Conservation (phyloP, 2,797 vertebrate genomes). For the Pseudotriccus pelzelni region DNA sequence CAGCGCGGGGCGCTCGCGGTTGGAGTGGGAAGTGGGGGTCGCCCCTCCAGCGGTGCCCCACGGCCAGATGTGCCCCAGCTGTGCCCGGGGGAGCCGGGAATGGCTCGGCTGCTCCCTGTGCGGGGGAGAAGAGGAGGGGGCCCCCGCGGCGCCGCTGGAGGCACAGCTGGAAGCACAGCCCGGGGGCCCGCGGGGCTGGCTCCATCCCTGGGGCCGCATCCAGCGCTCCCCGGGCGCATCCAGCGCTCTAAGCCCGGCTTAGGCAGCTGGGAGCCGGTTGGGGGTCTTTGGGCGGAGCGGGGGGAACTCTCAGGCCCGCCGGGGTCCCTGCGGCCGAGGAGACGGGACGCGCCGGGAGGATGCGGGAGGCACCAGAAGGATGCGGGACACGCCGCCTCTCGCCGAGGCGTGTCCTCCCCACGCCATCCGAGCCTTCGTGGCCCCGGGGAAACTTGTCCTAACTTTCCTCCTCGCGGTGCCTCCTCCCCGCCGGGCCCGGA, state of each 20-base stretch:
- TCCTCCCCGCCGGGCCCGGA: background rate
- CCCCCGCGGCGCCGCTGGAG: background rate
- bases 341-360: background rate
- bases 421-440: background rate
- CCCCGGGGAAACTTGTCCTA: background rate
- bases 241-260: background rate
- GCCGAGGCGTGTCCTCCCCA: background rate
- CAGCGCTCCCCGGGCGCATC: background rate
- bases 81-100: background rate
- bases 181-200: background rate
- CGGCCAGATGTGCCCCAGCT: background rate
- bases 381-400: background rate
- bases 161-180: background rate
- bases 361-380: background rate
- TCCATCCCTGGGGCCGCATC: background rate
- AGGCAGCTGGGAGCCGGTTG: background rate
- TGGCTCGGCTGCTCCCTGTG: background rate
- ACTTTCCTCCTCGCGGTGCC: background rate
- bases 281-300: background rate
- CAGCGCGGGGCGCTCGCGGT: background rate
- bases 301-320: background rate
- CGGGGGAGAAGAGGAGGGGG: background rate
- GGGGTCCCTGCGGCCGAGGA: background rate
- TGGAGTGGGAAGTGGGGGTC: background rate
- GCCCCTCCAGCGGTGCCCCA: background rate